Conservation (phyloP, 2,888 invertebrate species). For the Caenorhabditis angaria region DNA sequence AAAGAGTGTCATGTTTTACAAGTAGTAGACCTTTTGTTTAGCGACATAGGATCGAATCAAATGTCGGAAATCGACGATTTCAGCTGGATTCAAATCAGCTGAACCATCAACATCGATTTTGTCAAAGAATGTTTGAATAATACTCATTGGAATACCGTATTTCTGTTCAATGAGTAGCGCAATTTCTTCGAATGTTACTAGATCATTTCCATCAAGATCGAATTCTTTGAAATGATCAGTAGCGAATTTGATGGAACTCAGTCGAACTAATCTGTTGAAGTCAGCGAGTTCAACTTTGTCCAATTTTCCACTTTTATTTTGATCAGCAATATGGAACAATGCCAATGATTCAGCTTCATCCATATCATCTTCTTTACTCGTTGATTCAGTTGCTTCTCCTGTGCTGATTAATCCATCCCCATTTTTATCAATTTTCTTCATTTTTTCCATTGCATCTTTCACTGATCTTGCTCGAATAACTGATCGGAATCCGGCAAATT, state of each 20-base stretch:
- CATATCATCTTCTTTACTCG: conserved; percentile 68
- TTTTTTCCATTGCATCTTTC: conserved; percentile 50
- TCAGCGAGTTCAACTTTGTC: conserved; percentile 70
- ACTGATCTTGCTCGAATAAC: conserved; percentile 56
- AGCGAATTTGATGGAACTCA: conserved; percentile 70
- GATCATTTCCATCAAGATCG: conserved; percentile 64
- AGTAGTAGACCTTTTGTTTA: conserved; percentile 15
- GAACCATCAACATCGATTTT: conserved; percentile 66
- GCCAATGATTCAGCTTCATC: conserved; percentile 61
- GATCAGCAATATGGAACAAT: conserved; percentile 70
- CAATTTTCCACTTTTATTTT: conserved; percentile 65
- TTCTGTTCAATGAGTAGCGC: conserved; percentile 64
- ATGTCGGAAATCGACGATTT: conserved; percentile 70
- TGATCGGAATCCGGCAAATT: conserved; percentile 70
- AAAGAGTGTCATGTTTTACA: conserved; percentile 31
- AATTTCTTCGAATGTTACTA: conserved; percentile 66
- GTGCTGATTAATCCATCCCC: conserved; percentile 59
- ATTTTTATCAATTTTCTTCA: conserved; percentile 53
- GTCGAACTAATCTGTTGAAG: conserved; percentile 67
- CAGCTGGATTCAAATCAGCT: conserved; percentile 65
- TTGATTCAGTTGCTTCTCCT: conserved; percentile 64
- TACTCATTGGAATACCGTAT: conserved; percentile 60
- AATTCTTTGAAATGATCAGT: conserved; percentile 69
- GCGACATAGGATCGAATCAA: conserved; percentile 61
- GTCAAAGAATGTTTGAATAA: conserved; percentile 61